Conservation (phyloP, 2,113 vertebrate species). For the Pangasianodon gigas region DNA sequence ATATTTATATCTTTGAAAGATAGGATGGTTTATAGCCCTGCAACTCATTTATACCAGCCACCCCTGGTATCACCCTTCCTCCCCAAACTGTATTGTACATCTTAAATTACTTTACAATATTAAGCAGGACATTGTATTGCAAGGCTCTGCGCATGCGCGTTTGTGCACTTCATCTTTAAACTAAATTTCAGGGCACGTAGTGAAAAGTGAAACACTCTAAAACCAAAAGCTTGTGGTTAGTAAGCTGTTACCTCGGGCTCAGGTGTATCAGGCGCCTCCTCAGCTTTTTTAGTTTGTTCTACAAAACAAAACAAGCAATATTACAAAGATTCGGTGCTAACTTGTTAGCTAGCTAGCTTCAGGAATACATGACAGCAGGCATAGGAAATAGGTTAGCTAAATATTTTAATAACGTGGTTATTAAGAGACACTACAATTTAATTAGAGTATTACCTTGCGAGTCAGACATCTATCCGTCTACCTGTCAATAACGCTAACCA, state of each 20-base stretch:
- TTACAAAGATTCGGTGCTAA: not conserved
- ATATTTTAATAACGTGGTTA: not conserved
- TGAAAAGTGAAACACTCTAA: no score
- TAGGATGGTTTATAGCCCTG: not conserved
- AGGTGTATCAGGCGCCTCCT: constrained; percentile 63
- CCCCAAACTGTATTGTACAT: not conserved
- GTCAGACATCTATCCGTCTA: constrained; percentile 74
- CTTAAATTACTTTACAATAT: not conserved
- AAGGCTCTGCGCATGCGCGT: not conserved
- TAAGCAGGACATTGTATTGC: not conserved
- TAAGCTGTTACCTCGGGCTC: constrained; percentile 62
- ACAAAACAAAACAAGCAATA: constrained; percentile 37
- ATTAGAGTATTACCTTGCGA: constrained; percentile 64
- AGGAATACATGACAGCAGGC: not conserved
- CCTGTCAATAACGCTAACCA: not conserved
- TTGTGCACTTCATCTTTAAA: not conserved
- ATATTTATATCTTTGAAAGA: not conserved
- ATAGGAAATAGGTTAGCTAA: not conserved
- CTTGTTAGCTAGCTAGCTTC: not conserved
- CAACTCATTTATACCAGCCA: not conserved
- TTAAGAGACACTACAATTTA: not conserved
- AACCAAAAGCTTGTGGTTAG: not conserved
- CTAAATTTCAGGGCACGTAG: not conserved
- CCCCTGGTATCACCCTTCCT: not conserved
- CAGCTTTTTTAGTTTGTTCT: constrained; percentile 64